Evolutionary conservation across 2,888 invertebrate species (phyloP).

Genomic region (Pyralis farinalis): DNA sequence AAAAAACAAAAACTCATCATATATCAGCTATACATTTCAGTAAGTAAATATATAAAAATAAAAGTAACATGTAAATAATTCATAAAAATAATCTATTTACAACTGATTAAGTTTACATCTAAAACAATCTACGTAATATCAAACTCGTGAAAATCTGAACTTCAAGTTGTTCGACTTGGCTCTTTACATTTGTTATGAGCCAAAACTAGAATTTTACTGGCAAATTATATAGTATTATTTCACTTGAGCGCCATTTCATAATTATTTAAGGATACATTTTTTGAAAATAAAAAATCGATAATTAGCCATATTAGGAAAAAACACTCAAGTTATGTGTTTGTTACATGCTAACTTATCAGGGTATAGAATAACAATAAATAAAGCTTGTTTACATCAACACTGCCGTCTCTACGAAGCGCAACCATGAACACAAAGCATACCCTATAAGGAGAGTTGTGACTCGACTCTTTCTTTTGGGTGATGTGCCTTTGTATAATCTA

Average conservation of each 20-base stretch:
- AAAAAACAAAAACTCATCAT: slow-evolving; percentile 46
- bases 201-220: slow-evolving; percentile 7
- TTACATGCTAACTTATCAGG: not conserved
- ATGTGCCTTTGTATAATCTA: not conserved
- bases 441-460: too few species aligned
- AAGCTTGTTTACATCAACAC: slow-evolving; percentile 26
- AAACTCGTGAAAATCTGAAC: slow-evolving; percentile 27
- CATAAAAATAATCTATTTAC: slow-evolving; percentile 68
- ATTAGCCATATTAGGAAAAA: not conserved
- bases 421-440: too few species aligned
- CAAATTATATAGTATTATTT: slow-evolving; percentile 6
- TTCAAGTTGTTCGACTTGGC: slow-evolving; percentile 21
- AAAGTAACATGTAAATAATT: slow-evolving; percentile 59
- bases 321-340: not conserved
- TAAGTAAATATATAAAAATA: slow-evolving; percentile 70
- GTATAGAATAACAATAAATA: slow-evolving; percentile 25
- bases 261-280: too few species aligned
- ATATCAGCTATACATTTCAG: slow-evolving; percentile 61
- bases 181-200: slow-evolving; percentile 1
- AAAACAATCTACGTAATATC: slow-evolving; percentile 29
- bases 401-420: slow-evolving; percentile 4
- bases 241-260: not conserved
- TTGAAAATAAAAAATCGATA: too few species aligned
- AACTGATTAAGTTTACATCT: slow-evolving; percentile 42
- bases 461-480: not conserved